A percentile compares a stretch with the other conserved stretches of the same genome.
Evolutionary conservation across 2,888 invertebrate species (phyloP).

Genomic region (Tetragnatha montana): DNA sequence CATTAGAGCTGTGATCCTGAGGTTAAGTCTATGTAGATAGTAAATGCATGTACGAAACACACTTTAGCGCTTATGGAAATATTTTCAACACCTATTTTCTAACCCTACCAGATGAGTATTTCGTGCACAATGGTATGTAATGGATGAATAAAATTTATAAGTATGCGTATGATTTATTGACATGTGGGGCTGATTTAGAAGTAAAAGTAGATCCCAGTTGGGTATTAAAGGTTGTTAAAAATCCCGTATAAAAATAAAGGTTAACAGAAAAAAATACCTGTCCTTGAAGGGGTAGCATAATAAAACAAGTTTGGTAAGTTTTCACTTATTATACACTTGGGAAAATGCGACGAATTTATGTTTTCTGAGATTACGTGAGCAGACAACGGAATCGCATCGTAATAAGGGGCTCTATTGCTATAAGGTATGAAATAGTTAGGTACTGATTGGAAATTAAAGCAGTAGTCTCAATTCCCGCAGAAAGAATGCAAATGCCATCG

Average conservation of each 20-base stretch:
- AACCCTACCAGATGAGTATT: conserved; percentile 48
- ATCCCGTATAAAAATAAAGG: conserved; percentile 49
- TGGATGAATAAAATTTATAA: conserved; percentile 52
- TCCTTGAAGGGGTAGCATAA: conserved; percentile 66
- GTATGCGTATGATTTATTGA: conserved; percentile 61
- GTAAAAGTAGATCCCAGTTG: conserved; percentile 57
- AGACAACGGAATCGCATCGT: conserved; percentile 62
- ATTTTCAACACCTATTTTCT: conserved; percentile 65
- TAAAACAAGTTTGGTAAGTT: conserved; percentile 70
- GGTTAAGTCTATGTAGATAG: conserved; percentile 69
- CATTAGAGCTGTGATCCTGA: conserved; percentile 43
- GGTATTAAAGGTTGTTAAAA: conserved; percentile 59
- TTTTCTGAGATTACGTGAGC: conserved; percentile 66
- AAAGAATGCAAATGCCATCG: neutral
- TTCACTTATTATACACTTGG: conserved; percentile 69
- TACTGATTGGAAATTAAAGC: conserved; percentile 69
- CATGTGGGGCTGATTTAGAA: conserved; percentile 51
- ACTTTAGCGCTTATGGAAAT: conserved; percentile 66
- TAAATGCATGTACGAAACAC: conserved; percentile 37
- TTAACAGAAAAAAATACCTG: conserved; percentile 52
- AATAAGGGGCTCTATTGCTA: conserved; percentile 55
- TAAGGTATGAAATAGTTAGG: conserved; percentile 32
- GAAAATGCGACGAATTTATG: conserved; percentile 69
- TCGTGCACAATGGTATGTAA: conserved; percentile 53
- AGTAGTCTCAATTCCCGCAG: conserved; percentile 24